These are phyloP conservation scores for Euwallacea fornicatus DNA, from an alignment of 1,140 invertebrate species.

Conservation along the genomic window DNA sequence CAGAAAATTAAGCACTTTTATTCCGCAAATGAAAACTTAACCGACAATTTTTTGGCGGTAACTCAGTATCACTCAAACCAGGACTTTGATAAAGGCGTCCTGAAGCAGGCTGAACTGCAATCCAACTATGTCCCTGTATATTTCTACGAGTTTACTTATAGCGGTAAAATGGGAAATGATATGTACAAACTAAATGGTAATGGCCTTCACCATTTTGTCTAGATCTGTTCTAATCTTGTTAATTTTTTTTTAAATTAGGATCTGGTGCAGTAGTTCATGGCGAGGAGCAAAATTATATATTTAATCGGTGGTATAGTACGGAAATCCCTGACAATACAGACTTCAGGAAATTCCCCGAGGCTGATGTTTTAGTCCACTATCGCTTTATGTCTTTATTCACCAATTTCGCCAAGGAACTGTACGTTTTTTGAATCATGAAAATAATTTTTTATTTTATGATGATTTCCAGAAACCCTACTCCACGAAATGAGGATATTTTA, in stretches of 20 bases:
- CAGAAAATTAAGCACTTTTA: slow-evolving; percentile 31
- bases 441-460: background rate
- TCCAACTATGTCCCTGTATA: slow-evolving; percentile 15
- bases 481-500: slow-evolving; percentile 21
- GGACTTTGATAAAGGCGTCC: slow-evolving; percentile 27
- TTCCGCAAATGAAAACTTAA: slow-evolving; percentile 21
- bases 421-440: background rate
- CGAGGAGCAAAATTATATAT: slow-evolving; percentile 32
- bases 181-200: background rate
- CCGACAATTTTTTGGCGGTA: slow-evolving; percentile 25
- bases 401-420: slow-evolving; percentile 33
- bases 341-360: slow-evolving; percentile 26
- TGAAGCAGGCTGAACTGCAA: slow-evolving; percentile 30
- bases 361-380: slow-evolving; percentile 23
- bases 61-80: slow-evolving; percentile 26
- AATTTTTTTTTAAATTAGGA: slow-evolving; percentile 7
- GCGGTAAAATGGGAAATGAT: slow-evolving; percentile 24
- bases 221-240: slow-evolving; percentile 4
- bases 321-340: slow-evolving; percentile 33
- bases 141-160: slow-evolving; percentile 31
- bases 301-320: slow-evolving; percentile 28
- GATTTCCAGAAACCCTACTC: slow-evolving; percentile 36
- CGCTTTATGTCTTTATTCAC: slow-evolving; percentile 32
- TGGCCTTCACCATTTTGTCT: background rate
- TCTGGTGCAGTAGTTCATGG: slow-evolving; percentile 22